Evolutionary conservation across 2,113 vertebrate species (phyloP).

Genomic region (Phrynosoma blainvillii): DNA sequence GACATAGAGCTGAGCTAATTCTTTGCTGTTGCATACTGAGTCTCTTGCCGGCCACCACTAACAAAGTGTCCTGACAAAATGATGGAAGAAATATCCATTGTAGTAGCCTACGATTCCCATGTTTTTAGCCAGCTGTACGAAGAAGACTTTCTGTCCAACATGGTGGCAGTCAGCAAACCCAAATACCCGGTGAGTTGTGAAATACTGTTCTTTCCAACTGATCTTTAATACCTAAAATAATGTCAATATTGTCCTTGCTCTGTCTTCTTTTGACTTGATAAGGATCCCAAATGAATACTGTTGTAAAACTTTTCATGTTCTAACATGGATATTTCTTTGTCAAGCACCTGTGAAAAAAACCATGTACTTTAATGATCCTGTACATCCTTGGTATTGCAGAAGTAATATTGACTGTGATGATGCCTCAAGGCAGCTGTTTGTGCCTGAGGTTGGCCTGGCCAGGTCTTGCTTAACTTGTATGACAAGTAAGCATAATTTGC

Average conservation of each 20-base stretch:
- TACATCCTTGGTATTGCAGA: neutral
- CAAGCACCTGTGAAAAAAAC: rapidly evolving
- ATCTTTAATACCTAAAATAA: conserved; percentile 25
- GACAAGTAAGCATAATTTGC: neutral
- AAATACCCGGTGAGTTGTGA: conserved; percentile 86
- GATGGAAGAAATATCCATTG: conserved; percentile 98
- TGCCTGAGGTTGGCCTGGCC: neutral
- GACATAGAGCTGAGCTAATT: conserved; percentile 47
- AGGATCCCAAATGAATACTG: neutral
- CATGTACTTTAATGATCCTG: neutral
- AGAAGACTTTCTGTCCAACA: conserved; percentile 88
- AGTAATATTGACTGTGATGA: neutral
- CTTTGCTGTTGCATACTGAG: conserved; percentile 31
- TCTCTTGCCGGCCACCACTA: conserved; percentile 34
- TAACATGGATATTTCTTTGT: neutral
- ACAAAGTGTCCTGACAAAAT: conserved; percentile 77
- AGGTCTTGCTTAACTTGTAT: neutral
- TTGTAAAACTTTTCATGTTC: neutral
- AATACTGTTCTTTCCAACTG: conserved; percentile 6
- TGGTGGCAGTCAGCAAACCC: conserved; percentile 92
- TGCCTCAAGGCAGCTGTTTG: neutral
- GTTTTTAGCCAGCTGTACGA: conserved; percentile 90
- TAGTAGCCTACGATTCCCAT: conserved; percentile 94
- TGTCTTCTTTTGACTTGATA: neutral
- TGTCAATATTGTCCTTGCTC: conserved; percentile 11